Evolutionary conservation across 2,888 invertebrate genomes (phyloP).

Genomic region (Papilio protenor): DNA sequence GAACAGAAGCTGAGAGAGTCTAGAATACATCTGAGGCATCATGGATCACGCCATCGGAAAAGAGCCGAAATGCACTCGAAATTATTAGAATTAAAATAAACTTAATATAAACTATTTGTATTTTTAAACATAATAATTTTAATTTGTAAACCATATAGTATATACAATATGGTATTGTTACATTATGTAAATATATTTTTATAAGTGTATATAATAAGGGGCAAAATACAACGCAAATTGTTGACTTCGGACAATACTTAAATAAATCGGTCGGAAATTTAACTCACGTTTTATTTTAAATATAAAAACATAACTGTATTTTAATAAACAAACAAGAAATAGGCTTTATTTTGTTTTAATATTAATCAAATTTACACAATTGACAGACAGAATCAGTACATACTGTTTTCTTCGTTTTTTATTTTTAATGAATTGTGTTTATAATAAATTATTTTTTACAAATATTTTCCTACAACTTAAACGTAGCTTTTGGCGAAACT

Average conservation of each 20-base stretch:
- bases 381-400: background rate
- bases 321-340: background rate
- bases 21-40: slow-evolving; percentile 77
- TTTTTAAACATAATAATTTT: slow-evolving; percentile 46
- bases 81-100: slow-evolving; percentile 75
- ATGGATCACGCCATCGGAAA: slow-evolving; percentile 73
- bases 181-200: slow-evolving; percentile 72
- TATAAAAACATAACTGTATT: background rate
- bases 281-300: slow-evolving; percentile 51
- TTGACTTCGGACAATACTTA: slow-evolving; percentile 72
- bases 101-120: slow-evolving; percentile 48
- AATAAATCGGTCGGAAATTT: slow-evolving; percentile 58
- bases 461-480: too few relatives aligned
- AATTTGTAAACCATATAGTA: slow-evolving; percentile 53
- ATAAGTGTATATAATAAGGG: slow-evolving; percentile 63
- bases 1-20: slow-evolving; percentile 77
- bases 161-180: slow-evolving; percentile 60
- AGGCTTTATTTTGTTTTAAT: background rate
- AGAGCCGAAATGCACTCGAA: slow-evolving; percentile 71
- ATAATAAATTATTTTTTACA: too few relatives aligned
- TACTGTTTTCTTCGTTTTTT: background rate
- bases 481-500: too few relatives aligned
- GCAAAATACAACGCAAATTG: slow-evolving; percentile 60
- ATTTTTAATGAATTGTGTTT: too few relatives aligned
- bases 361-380: too few relatives aligned